Percentiles rank a stretch among this genome's conserved stretches.
Conservation (phyloP, 2,797 vertebrate species). For the Falco biarmicus region DNA sequence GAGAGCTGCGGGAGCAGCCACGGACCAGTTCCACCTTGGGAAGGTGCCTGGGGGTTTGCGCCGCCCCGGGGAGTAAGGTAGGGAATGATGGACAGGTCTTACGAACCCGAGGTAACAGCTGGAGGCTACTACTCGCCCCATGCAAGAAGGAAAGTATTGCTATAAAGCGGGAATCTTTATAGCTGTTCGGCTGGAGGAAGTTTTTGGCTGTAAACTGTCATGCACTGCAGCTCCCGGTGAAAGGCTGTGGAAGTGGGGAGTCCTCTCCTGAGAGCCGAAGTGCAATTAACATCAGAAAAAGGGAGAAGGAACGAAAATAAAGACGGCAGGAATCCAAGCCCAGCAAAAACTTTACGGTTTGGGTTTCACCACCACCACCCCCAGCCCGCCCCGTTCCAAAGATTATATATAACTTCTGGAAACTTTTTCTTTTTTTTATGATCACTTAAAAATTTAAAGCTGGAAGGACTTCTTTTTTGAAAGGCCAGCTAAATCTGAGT, state of each 20-base stretch:
- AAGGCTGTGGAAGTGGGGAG: constrained; percentile 25
- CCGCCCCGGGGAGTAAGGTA: neutral
- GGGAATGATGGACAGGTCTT: neutral
- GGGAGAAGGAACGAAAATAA: neutral
- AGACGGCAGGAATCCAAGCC: neutral
- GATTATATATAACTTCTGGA: neutral
- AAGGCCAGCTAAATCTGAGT: neutral
- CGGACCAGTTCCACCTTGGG: neutral
- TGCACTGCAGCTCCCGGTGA: constrained; percentile 66
- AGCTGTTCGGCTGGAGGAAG: constrained; percentile 62
- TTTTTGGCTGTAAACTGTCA: constrained; percentile 77
- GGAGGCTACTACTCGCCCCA: neutral
- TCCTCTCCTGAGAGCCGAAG: constrained; percentile 28
- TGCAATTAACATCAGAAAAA: constrained; percentile 62
- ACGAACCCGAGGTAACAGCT: neutral
- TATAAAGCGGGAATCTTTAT: constrained; percentile 51
- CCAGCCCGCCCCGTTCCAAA: neutral
- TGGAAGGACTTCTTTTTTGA: neutral
- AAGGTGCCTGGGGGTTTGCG: neutral
- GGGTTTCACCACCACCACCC: neutral
- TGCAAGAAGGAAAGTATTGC: neutral
- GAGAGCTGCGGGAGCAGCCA: neutral
- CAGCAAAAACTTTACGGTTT: neutral
- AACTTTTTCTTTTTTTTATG: neutral
- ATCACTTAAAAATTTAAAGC: neutral